phyloP scores from a whole-genome alignment of 2,113 vertebrate species.

The Gallinago undulata region DNA sequence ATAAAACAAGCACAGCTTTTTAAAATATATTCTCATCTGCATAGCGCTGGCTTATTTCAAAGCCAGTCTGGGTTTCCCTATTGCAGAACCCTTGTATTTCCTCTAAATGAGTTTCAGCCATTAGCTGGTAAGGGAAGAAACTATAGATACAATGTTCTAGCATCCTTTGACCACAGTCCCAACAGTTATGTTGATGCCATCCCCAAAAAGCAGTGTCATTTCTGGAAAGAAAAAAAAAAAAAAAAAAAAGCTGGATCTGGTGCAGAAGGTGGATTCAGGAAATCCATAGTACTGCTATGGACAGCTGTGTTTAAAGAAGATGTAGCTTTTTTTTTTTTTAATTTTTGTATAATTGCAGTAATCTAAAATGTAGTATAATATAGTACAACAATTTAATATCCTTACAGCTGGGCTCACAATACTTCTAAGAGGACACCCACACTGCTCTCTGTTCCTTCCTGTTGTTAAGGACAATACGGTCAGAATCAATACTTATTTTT shows the following conservation, averaged over 20 bases:
- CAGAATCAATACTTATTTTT: neutral
- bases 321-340: neutral
- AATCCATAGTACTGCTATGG: neutral
- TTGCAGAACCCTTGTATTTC: neutral
- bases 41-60: neutral
- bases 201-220: neutral
- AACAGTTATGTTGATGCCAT: neutral
- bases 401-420: neutral
- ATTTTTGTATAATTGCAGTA: neutral
- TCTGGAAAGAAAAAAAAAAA: neutral
- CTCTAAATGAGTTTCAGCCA: neutral
- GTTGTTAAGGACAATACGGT: neutral
- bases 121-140: neutral
- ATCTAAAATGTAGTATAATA: neutral
- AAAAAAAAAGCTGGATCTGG: neutral
- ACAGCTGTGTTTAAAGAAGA: neutral
- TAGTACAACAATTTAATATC: neutral
- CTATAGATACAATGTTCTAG: neutral
- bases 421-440: neutral
- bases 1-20: neutral
- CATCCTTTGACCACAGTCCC: neutral
- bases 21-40: neutral
- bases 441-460: neutral
- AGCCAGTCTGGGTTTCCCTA: neutral
- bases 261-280: neutral